Evolutionary conservation across 2,888 invertebrate species (phyloP), one percentile per base, ranked within the genome.

Genomic region (Ceratothoa steindachneri): DNA sequence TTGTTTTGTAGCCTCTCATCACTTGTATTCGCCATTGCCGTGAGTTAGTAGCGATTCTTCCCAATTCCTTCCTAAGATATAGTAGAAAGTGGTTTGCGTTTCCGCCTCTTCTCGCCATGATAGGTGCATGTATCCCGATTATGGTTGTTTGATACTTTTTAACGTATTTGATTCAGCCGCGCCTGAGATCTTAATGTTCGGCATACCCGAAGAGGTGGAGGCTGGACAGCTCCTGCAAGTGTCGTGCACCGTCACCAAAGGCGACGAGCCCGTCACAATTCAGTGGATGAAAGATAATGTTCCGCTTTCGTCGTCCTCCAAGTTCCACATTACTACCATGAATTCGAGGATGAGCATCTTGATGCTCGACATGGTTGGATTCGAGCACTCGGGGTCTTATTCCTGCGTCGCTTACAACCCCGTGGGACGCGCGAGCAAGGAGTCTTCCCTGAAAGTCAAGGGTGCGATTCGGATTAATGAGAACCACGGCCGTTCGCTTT

Each of bases 241-340:
- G 83, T 82, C 70, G 83, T 84, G 84, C 77, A 81, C 82, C 15
- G 82, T 82, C 27, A 80, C 81, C 30, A 81, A 82, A 55, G 83
- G 83, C 2, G 83, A 84, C 72, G 80, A 80, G 9, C 83, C 84
- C 4, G 79, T 84, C 71, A 80, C 80, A 22, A 81, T 84, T 69
- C 80, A 72, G 67, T 84, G 87, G 87, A 83, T 86, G 51, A 87
- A 87, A 82, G 85, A 87, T 81, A 85, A 84, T 73, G 81, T 82
- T 60, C 81, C 81, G 81, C 81, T 70, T 83, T 83, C 19, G 80
- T 80, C 74, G 83, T 83, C 75, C 19, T 24, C 74, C 19, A 69
- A 74, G 22, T 66, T 77, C 30, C 30, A 30, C 27, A 70, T 64
- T n/a, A 30, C 30, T 15, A 27, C 24, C 29, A 60, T 60, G 19